Percentiles rank a stretch among this genome's conserved stretches.
Conservation (phyloP, 2,797 vertebrate species). For the Bovichtus variegatus region DNA sequence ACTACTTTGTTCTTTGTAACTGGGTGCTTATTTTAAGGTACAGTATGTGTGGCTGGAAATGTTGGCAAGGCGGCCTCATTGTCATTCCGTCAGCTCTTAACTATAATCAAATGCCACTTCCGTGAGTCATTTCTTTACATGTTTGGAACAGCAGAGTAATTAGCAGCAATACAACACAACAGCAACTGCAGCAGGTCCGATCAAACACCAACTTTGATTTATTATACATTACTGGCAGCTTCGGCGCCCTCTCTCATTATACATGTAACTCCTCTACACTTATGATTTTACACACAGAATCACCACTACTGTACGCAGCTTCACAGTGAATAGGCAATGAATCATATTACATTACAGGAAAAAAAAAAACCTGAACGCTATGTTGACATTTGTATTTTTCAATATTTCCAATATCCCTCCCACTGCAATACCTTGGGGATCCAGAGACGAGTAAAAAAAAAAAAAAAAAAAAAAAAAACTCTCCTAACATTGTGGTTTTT, state of each 20-base stretch:
- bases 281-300: conserved; percentile 14
- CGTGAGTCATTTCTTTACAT: conserved; percentile 68
- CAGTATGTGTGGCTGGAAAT: conserved; percentile 50
- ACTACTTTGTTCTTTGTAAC: conserved; percentile 59
- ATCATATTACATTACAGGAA: conserved; percentile 39
- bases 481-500: conserved; percentile 73
- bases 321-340: conserved; percentile 50
- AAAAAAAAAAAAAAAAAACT: conserved; percentile 45
- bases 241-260: conserved; percentile 6
- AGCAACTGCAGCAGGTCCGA: conserved; percentile 35
- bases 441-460: conserved; percentile 61
- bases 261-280: conserved; percentile 19
- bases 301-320: background rate
- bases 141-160: conserved; percentile 59
- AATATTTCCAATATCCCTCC: conserved; percentile 65
- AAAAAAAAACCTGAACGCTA: conserved; percentile 24
- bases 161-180: conserved; percentile 57
- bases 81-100: conserved; percentile 66
- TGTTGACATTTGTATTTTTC: conserved; percentile 72
- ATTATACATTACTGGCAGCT: conserved; percentile 38
- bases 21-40: conserved; percentile 48
- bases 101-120: conserved; percentile 75
- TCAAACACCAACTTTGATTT: conserved; percentile 42
- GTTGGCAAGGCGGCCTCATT: conserved; percentile 64
- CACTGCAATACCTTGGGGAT: conserved; percentile 64